phyloP scores from a whole-genome alignment of 2,797 vertebrate species.

The Novumbra hubbsi region DNA sequence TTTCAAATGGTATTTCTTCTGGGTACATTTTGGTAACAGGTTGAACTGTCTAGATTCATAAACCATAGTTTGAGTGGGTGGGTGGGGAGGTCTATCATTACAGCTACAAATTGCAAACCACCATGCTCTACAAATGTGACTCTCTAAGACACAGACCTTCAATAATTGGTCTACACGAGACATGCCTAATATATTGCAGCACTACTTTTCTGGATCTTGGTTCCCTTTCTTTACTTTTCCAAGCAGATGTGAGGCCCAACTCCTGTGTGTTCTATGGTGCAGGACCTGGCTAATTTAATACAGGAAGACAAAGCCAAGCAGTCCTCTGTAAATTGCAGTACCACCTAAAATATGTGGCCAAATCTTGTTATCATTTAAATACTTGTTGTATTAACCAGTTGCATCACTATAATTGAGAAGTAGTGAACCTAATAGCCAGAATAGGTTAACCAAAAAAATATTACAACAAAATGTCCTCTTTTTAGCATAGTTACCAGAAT shows the following conservation, averaged over 20 bases:
- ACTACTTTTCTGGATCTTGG: not conserved
- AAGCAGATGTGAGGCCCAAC: not conserved
- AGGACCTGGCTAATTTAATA: not conserved
- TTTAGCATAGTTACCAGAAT: not conserved
- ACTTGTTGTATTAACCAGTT: not conserved
- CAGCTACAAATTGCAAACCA: not conserved
- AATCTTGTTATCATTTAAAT: not conserved
- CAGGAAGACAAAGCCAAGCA: not conserved
- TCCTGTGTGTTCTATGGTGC: not conserved
- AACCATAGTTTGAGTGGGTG: too few relatives aligned
- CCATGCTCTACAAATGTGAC: not conserved
- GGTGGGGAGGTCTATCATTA: not conserved
- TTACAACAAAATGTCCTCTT: conserved; percentile 3
- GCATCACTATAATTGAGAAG: not conserved
- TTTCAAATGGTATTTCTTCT: too few relatives aligned
- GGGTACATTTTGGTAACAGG: too few relatives aligned
- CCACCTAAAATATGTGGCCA: not conserved
- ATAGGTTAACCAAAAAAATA: not conserved
- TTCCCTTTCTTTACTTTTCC: not conserved
- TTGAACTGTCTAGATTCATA: too few relatives aligned
- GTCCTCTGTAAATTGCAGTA: not conserved
- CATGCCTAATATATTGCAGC: not conserved
- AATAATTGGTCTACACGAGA: not conserved
- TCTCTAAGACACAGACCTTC: not conserved
- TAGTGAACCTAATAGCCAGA: not conserved